Evolutionary conservation across 2,113 vertebrate species (phyloP).

Genomic region (Lagopus muta): DNA sequence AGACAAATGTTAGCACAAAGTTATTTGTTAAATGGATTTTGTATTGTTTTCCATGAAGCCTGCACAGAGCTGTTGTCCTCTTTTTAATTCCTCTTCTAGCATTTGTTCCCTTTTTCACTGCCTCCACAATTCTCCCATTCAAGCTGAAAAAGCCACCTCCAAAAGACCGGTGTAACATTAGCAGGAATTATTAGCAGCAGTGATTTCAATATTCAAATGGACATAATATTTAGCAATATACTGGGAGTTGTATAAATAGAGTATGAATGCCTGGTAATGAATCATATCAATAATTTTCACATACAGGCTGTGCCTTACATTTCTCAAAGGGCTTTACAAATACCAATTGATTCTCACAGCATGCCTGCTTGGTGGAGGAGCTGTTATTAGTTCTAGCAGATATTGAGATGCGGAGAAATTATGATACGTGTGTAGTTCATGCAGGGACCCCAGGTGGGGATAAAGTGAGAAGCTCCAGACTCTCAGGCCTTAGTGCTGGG

Average conservation of each 20-base stretch:
- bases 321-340: slow-evolving; percentile 68
- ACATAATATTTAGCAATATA: slow-evolving; percentile 55
- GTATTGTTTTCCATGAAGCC: slow-evolving; percentile 31
- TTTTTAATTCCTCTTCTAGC: slow-evolving; percentile 34
- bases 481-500: neutral
- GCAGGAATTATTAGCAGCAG: slow-evolving; percentile 65
- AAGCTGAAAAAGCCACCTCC: slow-evolving; percentile 35
- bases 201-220: slow-evolving; percentile 61
- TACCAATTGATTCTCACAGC: slow-evolving; percentile 65
- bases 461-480: neutral
- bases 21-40: slow-evolving; percentile 53
- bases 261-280: slow-evolving; percentile 72
- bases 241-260: slow-evolving; percentile 68
- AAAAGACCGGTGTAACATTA: slow-evolving; percentile 49
- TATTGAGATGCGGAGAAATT: slow-evolving; percentile 25
- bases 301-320: slow-evolving; percentile 60
- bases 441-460: slow-evolving; percentile 11
- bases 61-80: slow-evolving; percentile 43
- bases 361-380: slow-evolving; percentile 50
- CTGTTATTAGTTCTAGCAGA: slow-evolving; percentile 52
- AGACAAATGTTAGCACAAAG: slow-evolving; percentile 13
- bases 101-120: slow-evolving; percentile 48
- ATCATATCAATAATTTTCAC: slow-evolving; percentile 75
- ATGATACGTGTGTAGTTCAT: neutral
- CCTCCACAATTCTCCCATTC: slow-evolving; percentile 51